Percentiles rank a stretch among this genome's conserved stretches.
phyloP scores from a whole-genome alignment of 1,140 invertebrate species.

The Cydia splendana region DNA sequence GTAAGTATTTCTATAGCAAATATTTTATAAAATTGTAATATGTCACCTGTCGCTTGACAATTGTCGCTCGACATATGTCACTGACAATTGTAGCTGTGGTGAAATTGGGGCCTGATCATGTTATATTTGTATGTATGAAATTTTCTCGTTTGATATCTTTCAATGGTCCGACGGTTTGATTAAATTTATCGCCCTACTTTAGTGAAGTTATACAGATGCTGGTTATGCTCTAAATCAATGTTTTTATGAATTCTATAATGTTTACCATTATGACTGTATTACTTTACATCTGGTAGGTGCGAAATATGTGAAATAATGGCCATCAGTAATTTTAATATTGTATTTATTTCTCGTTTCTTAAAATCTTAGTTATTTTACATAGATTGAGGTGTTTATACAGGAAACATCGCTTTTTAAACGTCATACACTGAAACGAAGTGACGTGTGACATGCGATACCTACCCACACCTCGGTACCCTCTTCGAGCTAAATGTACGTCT shows the following conservation, averaged over 20 bases:
- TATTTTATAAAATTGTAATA: no score
- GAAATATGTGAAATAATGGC: background rate
- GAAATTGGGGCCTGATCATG: no score
- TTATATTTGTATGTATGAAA: no score
- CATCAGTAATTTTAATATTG: background rate
- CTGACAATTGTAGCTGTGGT: no score
- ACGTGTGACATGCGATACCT: slow-evolving; percentile 60
- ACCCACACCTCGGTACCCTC: slow-evolving; percentile 36
- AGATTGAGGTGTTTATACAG: slow-evolving; percentile 42
- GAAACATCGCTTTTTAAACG: slow-evolving; percentile 58
- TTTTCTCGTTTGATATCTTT: no score
- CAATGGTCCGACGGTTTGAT: background rate
- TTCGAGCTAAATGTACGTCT: slow-evolving; percentile 10
- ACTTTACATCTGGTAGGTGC: background rate
- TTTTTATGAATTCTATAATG: background rate
- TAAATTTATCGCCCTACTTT: background rate
- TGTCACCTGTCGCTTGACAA: no score
- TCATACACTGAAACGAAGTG: slow-evolving; percentile 55
- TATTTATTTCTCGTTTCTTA: background rate
- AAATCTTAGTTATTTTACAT: no score
- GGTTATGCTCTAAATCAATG: background rate
- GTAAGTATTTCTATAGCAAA: no score
- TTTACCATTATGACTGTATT: background rate
- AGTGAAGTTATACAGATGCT: background rate
- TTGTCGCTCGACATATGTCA: no score